Conservation (phyloP, 2,113 vertebrate species). For the Siphamia tubifer region DNA sequence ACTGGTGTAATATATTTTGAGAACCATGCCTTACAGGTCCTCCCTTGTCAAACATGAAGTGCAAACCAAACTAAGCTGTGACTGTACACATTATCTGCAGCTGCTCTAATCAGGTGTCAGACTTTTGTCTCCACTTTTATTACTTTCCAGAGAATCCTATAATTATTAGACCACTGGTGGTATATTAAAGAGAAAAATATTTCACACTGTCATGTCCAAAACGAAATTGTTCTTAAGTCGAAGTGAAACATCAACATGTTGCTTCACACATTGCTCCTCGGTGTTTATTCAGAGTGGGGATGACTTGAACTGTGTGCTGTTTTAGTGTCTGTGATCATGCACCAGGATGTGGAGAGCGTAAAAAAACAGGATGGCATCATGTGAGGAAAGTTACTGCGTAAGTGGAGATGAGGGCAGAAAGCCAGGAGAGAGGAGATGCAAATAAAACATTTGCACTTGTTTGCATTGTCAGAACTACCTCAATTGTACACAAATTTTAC, state of each 20-base stretch:
- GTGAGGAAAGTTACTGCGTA: conserved; percentile 54
- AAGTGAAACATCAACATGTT: neutral
- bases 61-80: conserved; percentile 35
- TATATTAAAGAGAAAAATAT: neutral
- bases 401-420: conserved; percentile 33
- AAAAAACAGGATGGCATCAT: conserved; percentile 68
- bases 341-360: conserved; percentile 59
- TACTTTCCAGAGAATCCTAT: neutral
- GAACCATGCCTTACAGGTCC: conserved; percentile 23
- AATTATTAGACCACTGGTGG: too few relatives aligned
- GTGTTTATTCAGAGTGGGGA: neutral
- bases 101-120: conserved; percentile 12
- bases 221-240: neutral
- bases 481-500: conserved; percentile 34
- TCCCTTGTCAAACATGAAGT: conserved; percentile 73
- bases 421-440: conserved; percentile 66
- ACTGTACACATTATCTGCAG: conserved; percentile 34
- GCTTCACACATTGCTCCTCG: neutral
- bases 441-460: conserved; percentile 70
- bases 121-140: neutral
- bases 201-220: neutral
- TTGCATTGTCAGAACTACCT: conserved; percentile 64
- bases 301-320: neutral
- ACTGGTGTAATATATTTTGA: neutral
- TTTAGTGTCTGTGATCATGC: neutral